These are phyloP conservation scores for Gastrophryne carolinensis DNA, from an alignment of 2,797 vertebrate species.

Conservation along the genomic window DNA sequence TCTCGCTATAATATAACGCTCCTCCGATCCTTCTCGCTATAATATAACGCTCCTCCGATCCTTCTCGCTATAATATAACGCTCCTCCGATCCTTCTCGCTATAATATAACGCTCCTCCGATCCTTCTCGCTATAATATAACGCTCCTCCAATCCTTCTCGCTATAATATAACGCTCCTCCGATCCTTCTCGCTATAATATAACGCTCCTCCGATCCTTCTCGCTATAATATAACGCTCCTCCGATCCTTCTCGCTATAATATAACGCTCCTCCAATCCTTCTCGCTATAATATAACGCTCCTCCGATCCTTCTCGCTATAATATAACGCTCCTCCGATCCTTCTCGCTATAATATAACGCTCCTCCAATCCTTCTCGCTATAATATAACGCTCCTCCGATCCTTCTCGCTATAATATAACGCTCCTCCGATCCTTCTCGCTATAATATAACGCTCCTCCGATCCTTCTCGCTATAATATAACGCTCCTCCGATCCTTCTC, in stretches of 20 bases:
- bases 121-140: constrained; percentile 51
- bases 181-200: neutral
- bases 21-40: neutral
- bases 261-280: neutral
- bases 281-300: constrained; percentile 16
- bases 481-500: constrained; percentile 15
- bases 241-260: neutral
- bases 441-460: neutral
- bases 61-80: constrained; percentile 33
- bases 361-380: no score
- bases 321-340: neutral
- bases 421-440: constrained; percentile 34
- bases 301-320: neutral
- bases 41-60: neutral
- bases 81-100: neutral
- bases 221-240: constrained; percentile 2
- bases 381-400: neutral
- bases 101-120: neutral
- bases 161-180: neutral
- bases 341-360: no score
- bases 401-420: neutral
- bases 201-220: constrained; percentile 6
- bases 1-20: neutral
- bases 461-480: neutral
- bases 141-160: no score